These are phyloP conservation scores for Phallusia fumigata DNA, from an alignment of 23 tunicate species.

Conservation along the genomic window DNA sequence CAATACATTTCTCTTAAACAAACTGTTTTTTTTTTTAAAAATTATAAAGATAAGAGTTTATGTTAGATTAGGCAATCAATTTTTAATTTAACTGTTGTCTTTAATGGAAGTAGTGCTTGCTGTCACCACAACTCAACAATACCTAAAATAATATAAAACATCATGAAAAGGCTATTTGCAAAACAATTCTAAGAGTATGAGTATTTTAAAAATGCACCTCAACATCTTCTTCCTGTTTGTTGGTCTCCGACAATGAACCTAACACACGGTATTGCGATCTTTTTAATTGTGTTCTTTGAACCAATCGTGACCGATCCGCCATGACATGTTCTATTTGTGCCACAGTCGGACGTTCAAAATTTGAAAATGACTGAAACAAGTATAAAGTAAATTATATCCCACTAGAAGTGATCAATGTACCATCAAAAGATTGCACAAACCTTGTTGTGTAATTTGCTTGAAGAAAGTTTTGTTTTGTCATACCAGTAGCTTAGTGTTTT, in stretches of 20 bases:
- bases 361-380: constrained; percentile 58
- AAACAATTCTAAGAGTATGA: not conserved
- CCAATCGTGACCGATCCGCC: constrained; percentile 48
- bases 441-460: constrained; percentile 22
- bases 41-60: too few relatives aligned
- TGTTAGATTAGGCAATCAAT: too few relatives aligned
- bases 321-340: constrained; percentile 70
- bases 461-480: constrained; percentile 61
- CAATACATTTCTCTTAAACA: too few relatives aligned
- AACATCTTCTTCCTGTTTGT: not conserved
- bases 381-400: not conserved
- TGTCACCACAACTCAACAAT: too few relatives aligned
- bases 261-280: constrained; percentile 55
- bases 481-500: constrained; percentile 53
- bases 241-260: constrained; percentile 7
- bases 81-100: too few relatives aligned
- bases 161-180: too few relatives aligned
- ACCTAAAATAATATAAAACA: too few relatives aligned
- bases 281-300: constrained; percentile 47
- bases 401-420: not conserved
- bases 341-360: constrained; percentile 68
- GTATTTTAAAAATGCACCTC: not conserved
- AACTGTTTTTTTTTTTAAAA: too few relatives aligned
- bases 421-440: not conserved
- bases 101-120: too few relatives aligned